phyloP scores from a whole-genome alignment of 1,140 invertebrate species.

The Hycleus phaleratus region DNA sequence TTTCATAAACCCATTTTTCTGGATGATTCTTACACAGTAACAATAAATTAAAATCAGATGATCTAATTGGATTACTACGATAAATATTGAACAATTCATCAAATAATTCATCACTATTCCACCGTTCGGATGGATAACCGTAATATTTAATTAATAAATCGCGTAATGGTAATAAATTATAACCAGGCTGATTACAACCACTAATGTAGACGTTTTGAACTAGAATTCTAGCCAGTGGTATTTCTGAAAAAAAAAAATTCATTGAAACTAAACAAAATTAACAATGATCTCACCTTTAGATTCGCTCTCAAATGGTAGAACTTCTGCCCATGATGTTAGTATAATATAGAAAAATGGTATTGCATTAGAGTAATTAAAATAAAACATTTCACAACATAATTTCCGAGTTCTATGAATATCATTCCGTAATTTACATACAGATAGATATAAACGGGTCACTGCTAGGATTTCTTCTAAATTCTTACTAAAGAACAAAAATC shows the following conservation, averaged over 20 bases:
- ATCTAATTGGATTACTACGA: slow-evolving; percentile 24
- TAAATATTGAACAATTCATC: slow-evolving; percentile 26
- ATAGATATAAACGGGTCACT: slow-evolving; percentile 25
- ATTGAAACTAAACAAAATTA: background rate
- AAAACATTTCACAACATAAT: slow-evolving; percentile 32
- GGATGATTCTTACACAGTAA: slow-evolving; percentile 27
- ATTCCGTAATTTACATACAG: slow-evolving; percentile 24
- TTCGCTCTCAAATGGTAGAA: slow-evolving; percentile 24
- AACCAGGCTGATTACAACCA: slow-evolving; percentile 24
- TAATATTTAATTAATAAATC: slow-evolving; percentile 28
- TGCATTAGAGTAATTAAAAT: slow-evolving; percentile 28
- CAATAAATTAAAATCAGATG: slow-evolving; percentile 21
- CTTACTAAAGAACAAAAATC: slow-evolving; percentile 1
- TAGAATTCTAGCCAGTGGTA: slow-evolving; percentile 26
- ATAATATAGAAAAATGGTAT: slow-evolving; percentile 31
- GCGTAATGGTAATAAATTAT: slow-evolving; percentile 23
- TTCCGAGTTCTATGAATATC: slow-evolving; percentile 27
- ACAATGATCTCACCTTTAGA: slow-evolving; percentile 15
- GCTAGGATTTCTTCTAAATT: slow-evolving; percentile 1
- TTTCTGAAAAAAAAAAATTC: slow-evolving; percentile 18
- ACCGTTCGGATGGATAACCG: slow-evolving; percentile 27
- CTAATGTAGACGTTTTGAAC: slow-evolving; percentile 28
- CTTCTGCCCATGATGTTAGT: slow-evolving; percentile 32
- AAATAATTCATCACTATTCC: slow-evolving; percentile 27
- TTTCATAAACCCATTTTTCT: slow-evolving; percentile 25